phyloP scores from a whole-genome alignment of 1,140 invertebrate species.

The Drosophila malerkotliana region DNA sequence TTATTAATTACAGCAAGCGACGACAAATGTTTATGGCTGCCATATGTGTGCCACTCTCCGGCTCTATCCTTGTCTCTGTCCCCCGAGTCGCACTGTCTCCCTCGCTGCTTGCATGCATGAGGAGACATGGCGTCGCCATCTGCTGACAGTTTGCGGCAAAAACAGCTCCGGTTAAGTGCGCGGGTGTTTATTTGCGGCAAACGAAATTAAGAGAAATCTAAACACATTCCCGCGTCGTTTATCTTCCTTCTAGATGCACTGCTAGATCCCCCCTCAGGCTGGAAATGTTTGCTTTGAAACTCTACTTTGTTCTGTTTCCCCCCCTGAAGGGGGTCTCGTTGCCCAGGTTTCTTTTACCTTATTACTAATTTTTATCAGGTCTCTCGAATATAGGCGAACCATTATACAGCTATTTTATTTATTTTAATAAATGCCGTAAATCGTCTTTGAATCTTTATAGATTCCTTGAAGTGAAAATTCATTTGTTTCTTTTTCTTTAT shows the following conservation, averaged over 20 bases:
- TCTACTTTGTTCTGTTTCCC: too few species aligned
- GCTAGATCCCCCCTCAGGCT: too few species aligned
- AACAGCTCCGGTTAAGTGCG: constrained; percentile 37
- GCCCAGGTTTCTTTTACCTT: too few species aligned
- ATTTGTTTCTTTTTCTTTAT: too few species aligned
- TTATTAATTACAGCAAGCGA: constrained; percentile 52
- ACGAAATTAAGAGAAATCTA: constrained; percentile 45
- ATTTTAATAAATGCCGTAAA: too few species aligned
- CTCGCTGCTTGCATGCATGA: neutral
- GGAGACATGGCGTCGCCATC: constrained; percentile 24
- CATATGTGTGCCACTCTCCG: constrained; percentile 35
- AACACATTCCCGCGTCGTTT: constrained; percentile 37
- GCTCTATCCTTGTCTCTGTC: neutral
- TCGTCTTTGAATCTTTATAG: too few species aligned
- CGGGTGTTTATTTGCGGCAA: constrained; percentile 26
- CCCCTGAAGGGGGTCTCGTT: too few species aligned
- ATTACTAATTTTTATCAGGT: too few species aligned
- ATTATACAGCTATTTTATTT: too few species aligned
- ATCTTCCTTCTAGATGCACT: constrained; percentile 13
- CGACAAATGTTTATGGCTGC: constrained; percentile 46
- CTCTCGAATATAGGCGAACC: too few species aligned
- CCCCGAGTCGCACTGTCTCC: neutral
- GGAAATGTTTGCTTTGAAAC: too few species aligned
- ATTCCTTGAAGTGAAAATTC: too few species aligned
- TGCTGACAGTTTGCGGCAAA: constrained; percentile 38